Conservation (phyloP, 1,140 invertebrate species). For the Ceratina japonica region DNA sequence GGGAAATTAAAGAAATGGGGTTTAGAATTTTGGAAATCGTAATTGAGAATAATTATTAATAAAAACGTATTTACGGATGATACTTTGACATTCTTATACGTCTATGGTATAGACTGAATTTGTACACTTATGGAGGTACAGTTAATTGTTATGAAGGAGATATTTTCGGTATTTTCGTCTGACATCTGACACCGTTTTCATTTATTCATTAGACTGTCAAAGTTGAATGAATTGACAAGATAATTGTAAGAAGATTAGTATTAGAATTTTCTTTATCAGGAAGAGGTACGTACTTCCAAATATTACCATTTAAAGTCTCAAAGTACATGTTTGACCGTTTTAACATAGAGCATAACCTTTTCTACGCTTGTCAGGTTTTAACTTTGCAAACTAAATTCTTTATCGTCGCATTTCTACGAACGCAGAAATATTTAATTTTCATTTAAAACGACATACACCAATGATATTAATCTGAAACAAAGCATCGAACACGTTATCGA, state of each 20-base stretch:
- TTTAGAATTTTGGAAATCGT: too few species aligned
- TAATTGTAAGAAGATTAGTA: neutral
- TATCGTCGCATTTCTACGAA: neutral
- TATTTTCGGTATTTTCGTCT: constrained; percentile 25
- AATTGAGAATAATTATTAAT: too few species aligned
- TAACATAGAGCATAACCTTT: constrained; percentile 18
- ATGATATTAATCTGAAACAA: too few species aligned
- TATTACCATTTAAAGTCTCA: neutral
- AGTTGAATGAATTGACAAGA: constrained; percentile 7
- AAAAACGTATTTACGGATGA: too few species aligned
- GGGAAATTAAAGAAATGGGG: too few species aligned
- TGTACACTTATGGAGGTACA: too few species aligned
- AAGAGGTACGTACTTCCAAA: neutral
- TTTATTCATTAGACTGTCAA: neutral
- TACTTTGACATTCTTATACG: too few species aligned
- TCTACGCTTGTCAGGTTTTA: neutral
- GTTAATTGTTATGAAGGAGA: neutral
- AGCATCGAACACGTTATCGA: neutral
- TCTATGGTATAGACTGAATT: too few species aligned
- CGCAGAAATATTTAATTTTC: neutral
- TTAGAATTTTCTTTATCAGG: neutral
- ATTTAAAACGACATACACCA: too few species aligned
- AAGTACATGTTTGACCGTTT: constrained; percentile 11
- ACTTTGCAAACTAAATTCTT: neutral
- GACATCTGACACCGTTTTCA: neutral